These are phyloP conservation scores for Tadarida brasiliensis DNA, from an alignment of 2,797 vertebrate genomes.

Conservation along the genomic window DNA sequence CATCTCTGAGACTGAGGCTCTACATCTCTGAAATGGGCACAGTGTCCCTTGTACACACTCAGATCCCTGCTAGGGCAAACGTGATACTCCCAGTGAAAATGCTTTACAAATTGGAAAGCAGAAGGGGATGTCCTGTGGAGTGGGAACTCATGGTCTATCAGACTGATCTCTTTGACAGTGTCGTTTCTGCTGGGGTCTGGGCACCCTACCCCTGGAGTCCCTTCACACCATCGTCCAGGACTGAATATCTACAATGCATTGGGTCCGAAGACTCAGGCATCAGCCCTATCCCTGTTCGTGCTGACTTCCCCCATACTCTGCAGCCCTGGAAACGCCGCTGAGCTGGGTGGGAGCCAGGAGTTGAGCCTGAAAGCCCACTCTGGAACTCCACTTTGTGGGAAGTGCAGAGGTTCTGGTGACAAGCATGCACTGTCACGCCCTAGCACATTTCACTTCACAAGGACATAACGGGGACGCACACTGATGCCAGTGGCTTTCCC, in stretches of 20 bases:
- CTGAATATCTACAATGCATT: neutral
- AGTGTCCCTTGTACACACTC: neutral
- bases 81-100: neutral
- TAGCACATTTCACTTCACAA: neutral
- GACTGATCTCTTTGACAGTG: neutral
- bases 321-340: neutral
- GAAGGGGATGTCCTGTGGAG: neutral
- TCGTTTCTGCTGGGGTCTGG: neutral
- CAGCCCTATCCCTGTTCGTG: neutral
- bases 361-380: neutral
- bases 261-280: neutral
- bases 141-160: neutral
- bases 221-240: neutral
- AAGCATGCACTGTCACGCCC: neutral
- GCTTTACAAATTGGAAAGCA: neutral
- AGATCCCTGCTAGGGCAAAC: neutral
- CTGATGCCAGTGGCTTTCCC: neutral
- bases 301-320: neutral
- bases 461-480: neutral
- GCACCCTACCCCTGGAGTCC: too few relatives aligned
- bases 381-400: neutral
- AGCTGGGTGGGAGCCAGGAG: neutral
- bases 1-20: conserved; percentile 35
- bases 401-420: neutral
- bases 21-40: neutral